Percentiles rank a stretch among this genome's conserved stretches.
Evolutionary conservation across 2,797 vertebrate genomes (phyloP).

Genomic region (Squalus acanthias): DNA sequence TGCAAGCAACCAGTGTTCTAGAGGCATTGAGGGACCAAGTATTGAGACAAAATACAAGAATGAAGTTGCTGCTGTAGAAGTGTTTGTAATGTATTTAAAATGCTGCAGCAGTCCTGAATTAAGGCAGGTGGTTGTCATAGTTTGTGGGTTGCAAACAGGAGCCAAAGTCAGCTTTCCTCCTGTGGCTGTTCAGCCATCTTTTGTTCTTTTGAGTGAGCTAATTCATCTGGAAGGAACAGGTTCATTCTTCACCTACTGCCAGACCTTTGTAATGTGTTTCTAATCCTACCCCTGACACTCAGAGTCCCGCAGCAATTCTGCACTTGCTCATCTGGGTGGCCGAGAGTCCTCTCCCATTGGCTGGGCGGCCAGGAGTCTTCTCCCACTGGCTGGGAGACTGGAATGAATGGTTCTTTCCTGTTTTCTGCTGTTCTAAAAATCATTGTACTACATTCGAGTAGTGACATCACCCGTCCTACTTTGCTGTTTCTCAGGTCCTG

Average conservation of each 20-base stretch:
- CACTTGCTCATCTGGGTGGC: not conserved
- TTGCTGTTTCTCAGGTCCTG: conserved; percentile 69
- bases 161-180: not conserved
- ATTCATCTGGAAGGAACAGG: not conserved
- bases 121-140: not conserved
- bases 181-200: not conserved
- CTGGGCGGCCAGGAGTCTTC: not conserved
- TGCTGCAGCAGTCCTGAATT: not conserved
- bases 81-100: not conserved
- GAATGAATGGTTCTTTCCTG: not conserved
- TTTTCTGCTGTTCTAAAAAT: conserved; percentile 7
- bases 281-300: not conserved
- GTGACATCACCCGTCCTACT: not conserved
- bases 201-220: not conserved
- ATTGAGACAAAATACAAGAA: too few relatives aligned
- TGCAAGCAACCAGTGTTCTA: too few relatives aligned
- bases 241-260: not conserved
- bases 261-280: not conserved
- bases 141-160: not conserved
- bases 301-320: not conserved
- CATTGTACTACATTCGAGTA: not conserved
- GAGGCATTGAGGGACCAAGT: too few relatives aligned
- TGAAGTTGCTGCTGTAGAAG: too few relatives aligned
- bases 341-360: not conserved
- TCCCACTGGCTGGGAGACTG: not conserved